These are phyloP conservation scores for Phaedon cochleariae DNA, from an alignment of 2,888 invertebrate genomes.

Conservation along the genomic window DNA sequence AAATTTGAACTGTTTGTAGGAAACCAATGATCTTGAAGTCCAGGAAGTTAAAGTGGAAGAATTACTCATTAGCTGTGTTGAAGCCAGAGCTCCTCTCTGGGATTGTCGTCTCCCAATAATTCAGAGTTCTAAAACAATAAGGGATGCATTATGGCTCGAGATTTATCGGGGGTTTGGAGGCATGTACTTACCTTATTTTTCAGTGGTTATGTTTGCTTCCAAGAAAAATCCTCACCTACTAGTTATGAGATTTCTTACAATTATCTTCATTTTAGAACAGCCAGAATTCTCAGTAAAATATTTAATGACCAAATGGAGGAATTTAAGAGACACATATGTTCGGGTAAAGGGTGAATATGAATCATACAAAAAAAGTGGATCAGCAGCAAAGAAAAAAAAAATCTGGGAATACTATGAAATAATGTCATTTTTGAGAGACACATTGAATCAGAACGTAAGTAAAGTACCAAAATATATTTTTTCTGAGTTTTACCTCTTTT, in stretches of 20 bases:
- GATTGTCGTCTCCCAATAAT: conserved; percentile 12
- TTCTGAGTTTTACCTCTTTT: not conserved
- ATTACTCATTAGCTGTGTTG: not conserved
- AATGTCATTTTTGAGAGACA: too few relatives aligned
- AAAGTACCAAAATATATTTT: not conserved
- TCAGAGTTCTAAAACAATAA: conserved; percentile 14
- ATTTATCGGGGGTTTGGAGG: conserved; percentile 2
- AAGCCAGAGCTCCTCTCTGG: too few relatives aligned
- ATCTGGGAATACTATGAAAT: conserved; percentile 1
- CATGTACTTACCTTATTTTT: not conserved
- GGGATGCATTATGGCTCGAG: conserved; percentile 12
- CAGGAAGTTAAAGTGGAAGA: not conserved
- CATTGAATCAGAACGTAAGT: not conserved
- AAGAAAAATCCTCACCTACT: too few relatives aligned
- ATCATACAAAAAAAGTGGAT: conserved; percentile 17
- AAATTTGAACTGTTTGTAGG: not conserved
- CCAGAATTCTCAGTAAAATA: conserved; percentile 9
- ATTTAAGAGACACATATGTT: too few relatives aligned
- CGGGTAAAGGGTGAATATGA: conserved; percentile 16
- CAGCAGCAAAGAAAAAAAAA: conserved; percentile 10
- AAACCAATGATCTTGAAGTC: not conserved
- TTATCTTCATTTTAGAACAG: conserved; percentile 3
- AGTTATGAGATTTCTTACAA: not conserved
- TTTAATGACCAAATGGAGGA: conserved; percentile 11
- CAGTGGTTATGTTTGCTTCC: not conserved